Conservation (phyloP, 2,797 vertebrate species). For the Falco biarmicus region DNA sequence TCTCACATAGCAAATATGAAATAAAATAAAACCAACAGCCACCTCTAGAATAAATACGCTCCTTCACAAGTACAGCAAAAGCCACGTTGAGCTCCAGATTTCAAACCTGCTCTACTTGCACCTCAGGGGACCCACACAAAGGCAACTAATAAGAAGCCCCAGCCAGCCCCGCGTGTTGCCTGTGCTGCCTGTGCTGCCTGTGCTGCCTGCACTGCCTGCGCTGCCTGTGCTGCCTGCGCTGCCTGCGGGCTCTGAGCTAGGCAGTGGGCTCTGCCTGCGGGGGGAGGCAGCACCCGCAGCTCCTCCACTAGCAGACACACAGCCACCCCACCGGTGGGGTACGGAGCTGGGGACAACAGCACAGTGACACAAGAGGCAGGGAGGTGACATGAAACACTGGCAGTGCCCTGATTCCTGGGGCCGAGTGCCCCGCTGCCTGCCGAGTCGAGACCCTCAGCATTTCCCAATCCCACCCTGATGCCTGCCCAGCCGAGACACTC, state of each 20-base stretch:
- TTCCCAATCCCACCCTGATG: neutral
- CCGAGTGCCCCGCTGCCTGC: neutral
- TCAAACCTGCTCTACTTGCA: neutral
- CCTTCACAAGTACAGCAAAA: neutral
- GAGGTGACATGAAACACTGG: neutral
- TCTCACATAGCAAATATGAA: neutral
- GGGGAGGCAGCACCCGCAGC: neutral
- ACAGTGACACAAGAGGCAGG: neutral
- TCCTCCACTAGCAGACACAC: neutral
- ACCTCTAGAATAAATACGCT: neutral
- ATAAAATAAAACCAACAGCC: neutral
- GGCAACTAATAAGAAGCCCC: neutral
- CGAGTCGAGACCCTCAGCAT: neutral
- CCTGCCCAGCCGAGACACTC: neutral
- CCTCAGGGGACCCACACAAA: neutral
- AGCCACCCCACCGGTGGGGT: neutral
- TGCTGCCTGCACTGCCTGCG: neutral
- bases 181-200: neutral
- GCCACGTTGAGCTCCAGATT: neutral
- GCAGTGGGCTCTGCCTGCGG: neutral
- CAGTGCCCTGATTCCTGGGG: neutral
- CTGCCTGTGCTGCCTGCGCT: neutral
- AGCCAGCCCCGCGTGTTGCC: neutral
- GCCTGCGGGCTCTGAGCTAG: neutral
- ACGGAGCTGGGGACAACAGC: accelerated